Conservation (phyloP, 2,888 invertebrate genomes). For the Timema podura region DNA sequence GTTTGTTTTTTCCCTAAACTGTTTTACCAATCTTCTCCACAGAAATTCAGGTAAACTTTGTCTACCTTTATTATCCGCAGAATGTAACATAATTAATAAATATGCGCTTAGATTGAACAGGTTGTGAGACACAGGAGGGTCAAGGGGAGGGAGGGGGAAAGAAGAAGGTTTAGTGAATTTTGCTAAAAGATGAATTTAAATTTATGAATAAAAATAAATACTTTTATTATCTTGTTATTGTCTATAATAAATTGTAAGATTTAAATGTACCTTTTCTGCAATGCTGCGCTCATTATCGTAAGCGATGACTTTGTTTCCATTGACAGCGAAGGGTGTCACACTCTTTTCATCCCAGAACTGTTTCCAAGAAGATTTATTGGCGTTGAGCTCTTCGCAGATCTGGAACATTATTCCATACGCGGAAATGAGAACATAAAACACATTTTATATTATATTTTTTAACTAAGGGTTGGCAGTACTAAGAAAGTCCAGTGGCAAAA, state of each 20-base stretch:
- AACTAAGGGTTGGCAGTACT: too few relatives aligned
- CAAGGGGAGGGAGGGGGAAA: not conserved
- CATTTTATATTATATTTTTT: not conserved
- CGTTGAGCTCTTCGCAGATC: slow-evolving; percentile 26
- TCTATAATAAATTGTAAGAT: too few relatives aligned
- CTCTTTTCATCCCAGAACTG: slow-evolving; percentile 66
- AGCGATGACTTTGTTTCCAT: slow-evolving; percentile 62
- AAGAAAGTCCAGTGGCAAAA: too few relatives aligned
- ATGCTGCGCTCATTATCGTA: slow-evolving; percentile 76
- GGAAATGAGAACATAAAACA: slow-evolving; percentile 5
- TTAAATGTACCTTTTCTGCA: slow-evolving; percentile 58
- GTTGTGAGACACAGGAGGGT: not conserved
- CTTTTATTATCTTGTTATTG: too few relatives aligned
- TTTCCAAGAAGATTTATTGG: slow-evolving; percentile 50
- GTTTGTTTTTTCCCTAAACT: not conserved
- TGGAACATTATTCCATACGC: slow-evolving; percentile 14
- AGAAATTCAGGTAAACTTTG: not conserved
- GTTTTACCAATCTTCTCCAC: not conserved
- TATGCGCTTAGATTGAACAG: not conserved
- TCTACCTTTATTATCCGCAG: not conserved
- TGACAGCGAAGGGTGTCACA: slow-evolving; percentile 59
- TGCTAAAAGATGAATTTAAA: too few relatives aligned
- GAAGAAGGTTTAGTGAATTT: not conserved
- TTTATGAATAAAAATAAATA: too few relatives aligned
- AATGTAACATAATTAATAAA: not conserved